Conservation (phyloP, 1,140 invertebrate genomes). For the Zaprionus ornatus region DNA sequence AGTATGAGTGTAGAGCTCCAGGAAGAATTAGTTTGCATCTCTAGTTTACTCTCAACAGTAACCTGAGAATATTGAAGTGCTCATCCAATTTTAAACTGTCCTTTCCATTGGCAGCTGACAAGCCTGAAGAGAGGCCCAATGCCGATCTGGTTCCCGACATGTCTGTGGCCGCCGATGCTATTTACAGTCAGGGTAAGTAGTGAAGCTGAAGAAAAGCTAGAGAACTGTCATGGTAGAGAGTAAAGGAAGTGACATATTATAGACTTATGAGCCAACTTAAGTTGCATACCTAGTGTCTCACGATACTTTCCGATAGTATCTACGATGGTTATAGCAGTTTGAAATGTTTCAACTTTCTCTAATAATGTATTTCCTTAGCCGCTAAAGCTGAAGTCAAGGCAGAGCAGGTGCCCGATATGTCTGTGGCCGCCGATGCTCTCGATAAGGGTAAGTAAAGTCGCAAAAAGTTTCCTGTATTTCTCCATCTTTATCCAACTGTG, state of each 20-base stretch:
- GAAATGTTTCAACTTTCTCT: not conserved
- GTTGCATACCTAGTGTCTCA: too few relatives aligned
- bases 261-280: too few relatives aligned
- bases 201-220: not conserved
- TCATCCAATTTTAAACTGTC: not conserved
- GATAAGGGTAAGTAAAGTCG: not conserved
- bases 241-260: not conserved
- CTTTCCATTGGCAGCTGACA: too few relatives aligned
- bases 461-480: not conserved
- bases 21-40: too few relatives aligned
- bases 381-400: not conserved
- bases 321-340: not conserved
- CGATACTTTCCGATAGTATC: not conserved
- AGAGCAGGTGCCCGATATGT: not conserved
- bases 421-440: not conserved
- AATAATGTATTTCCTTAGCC: not conserved
- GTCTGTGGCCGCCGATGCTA: conserved; percentile 37
- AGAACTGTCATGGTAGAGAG: not conserved
- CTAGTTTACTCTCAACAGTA: too few relatives aligned
- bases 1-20: not conserved
- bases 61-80: not conserved
- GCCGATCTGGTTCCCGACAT: conserved; percentile 46
- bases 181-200: conserved; percentile 9
- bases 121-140: not conserved
- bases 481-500: not conserved